phyloP scores from a whole-genome alignment of 1,140 invertebrate species.

The Drosophila pachea region DNA sequence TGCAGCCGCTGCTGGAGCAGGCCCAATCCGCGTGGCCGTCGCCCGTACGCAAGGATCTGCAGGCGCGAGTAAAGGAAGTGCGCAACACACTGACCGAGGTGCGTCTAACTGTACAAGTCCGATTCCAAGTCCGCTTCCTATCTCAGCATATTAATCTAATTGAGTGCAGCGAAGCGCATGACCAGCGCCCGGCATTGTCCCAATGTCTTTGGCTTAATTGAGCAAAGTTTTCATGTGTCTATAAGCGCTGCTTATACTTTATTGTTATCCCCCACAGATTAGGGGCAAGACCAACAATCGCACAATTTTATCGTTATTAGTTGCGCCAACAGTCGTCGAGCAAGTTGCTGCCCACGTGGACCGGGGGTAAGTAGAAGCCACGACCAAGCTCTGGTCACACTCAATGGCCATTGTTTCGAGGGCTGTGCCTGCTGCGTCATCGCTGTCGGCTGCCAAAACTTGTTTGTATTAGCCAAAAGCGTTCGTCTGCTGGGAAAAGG shows the following conservation, averaged over 20 bases:
- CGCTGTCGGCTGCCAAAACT: constrained; percentile 22
- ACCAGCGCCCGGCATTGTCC: constrained; percentile 35
- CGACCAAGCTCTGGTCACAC: constrained; percentile 13
- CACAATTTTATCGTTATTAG: constrained; percentile 79
- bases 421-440: constrained; percentile 18
- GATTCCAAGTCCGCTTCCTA: constrained; percentile 9
- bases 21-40: constrained; percentile 84
- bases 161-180: constrained; percentile 52
- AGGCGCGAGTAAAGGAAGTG: constrained; percentile 85
- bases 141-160: constrained; percentile 71
- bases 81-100: constrained; percentile 86
- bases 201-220: constrained; percentile 71
- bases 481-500: neutral
- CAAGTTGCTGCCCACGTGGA: constrained; percentile 65
- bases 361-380: constrained; percentile 65
- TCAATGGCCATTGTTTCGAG: constrained; percentile 57
- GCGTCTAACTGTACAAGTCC: constrained; percentile 4
- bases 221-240: constrained; percentile 73
- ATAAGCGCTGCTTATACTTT: constrained; percentile 65
- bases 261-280: constrained; percentile 75
- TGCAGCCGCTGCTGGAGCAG: constrained; percentile 84
- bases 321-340: constrained; percentile 76
- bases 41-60: constrained; percentile 85
- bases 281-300: constrained; percentile 79
- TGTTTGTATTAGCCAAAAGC: constrained; percentile 38